Evolutionary conservation across 2,888 invertebrate genomes (phyloP).

Genomic region (Machimus rusticus): DNA sequence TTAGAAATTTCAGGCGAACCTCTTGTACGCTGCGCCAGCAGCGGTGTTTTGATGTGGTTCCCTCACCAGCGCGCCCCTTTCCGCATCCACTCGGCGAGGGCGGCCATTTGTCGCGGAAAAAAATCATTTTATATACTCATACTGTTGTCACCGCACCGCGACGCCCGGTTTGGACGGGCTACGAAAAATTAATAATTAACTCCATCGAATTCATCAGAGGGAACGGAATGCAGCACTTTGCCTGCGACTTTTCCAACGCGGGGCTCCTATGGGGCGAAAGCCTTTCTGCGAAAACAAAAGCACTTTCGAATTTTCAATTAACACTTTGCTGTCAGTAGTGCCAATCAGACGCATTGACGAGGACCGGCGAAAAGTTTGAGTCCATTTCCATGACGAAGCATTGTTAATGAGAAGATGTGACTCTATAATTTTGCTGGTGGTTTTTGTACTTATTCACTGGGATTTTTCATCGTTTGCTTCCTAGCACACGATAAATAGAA

Average conservation of each 20-base stretch:
- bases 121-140: not conserved
- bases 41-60: not conserved
- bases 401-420: not conserved
- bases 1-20: not conserved
- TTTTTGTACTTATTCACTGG: not conserved
- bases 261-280: not conserved
- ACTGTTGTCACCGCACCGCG: not conserved
- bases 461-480: not conserved
- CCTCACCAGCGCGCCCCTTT: not conserved
- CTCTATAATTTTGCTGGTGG: not conserved
- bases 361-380: not conserved
- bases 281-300: not conserved
- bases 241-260: not conserved
- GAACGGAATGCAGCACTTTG: not conserved
- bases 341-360: not conserved
- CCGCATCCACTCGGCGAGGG: not conserved
- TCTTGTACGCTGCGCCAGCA: not conserved
- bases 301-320: not conserved
- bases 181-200: not conserved
- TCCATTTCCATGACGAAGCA: not conserved
- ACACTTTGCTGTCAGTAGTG: not conserved
- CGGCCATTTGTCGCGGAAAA: not conserved
- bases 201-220: not conserved
- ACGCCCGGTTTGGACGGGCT: not conserved
- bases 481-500: not conserved